phyloP scores from a whole-genome alignment of 2,888 invertebrate genomes.

The Drosophila niveifrons region DNA sequence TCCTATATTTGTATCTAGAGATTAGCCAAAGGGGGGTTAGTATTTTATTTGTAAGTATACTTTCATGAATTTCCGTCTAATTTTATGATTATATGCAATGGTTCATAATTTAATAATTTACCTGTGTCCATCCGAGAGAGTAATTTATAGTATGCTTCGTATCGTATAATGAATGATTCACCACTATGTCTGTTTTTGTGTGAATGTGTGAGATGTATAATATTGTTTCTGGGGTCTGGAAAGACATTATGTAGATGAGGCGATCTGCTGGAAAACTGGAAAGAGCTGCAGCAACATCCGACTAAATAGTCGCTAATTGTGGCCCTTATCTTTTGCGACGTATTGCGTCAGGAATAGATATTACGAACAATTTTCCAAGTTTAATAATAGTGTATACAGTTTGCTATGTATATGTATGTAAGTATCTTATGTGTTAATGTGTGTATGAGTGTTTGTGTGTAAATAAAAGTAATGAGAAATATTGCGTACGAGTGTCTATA shows the following conservation, averaged over 20 bases:
- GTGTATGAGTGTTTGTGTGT: slow-evolving; percentile 46
- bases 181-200: slow-evolving; percentile 4
- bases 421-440: slow-evolving; percentile 43
- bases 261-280: background rate
- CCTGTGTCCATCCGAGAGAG: slow-evolving; percentile 67
- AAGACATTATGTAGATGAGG: slow-evolving; percentile 4
- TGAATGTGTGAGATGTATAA: slow-evolving; percentile 7
- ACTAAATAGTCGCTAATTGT: background rate
- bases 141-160: slow-evolving; percentile 29
- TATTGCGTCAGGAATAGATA: slow-evolving; percentile 13
- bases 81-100: slow-evolving; percentile 58
- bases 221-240: slow-evolving; percentile 2
- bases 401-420: slow-evolving; percentile 37
- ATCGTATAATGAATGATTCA: slow-evolving; percentile 38
- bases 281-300: slow-evolving; percentile 2
- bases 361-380: slow-evolving; percentile 33
- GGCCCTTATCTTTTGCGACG: slow-evolving; percentile 2
- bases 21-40: slow-evolving; percentile 55
- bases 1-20: slow-evolving; percentile 58
- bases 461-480: slow-evolving; percentile 67
- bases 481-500: slow-evolving; percentile 56
- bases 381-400: slow-evolving; percentile 67
- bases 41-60: slow-evolving; percentile 44
- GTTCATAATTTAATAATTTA: slow-evolving; percentile 48
- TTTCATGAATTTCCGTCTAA: slow-evolving; percentile 39